Conservation (phyloP, 2,113 vertebrate genomes). For the Dolichallabes microphthalmus region DNA sequence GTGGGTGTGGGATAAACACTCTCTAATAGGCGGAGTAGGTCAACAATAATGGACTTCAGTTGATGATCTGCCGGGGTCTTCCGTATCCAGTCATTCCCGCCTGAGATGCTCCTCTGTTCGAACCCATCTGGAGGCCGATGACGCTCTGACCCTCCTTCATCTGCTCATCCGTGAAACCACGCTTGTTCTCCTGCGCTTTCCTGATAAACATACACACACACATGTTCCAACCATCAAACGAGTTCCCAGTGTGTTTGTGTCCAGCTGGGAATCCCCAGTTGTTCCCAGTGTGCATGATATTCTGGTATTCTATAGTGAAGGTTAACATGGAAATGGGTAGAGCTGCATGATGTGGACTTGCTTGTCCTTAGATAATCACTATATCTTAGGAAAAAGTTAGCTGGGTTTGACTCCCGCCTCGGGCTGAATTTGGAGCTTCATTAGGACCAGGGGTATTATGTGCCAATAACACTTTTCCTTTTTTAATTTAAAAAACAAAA, state of each 20-base stretch:
- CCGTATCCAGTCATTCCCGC: slow-evolving; percentile 93
- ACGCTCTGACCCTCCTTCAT: slow-evolving; percentile 87
- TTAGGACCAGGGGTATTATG: background rate
- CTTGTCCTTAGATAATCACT: too few relatives aligned
- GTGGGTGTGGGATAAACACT: slow-evolving; percentile 42
- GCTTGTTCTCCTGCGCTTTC: slow-evolving; percentile 90
- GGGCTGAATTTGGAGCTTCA: background rate
- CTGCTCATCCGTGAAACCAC: slow-evolving; percentile 89
- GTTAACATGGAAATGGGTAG: background rate
- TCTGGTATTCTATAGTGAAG: background rate
- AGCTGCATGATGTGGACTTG: background rate
- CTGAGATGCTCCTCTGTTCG: slow-evolving; percentile 89
- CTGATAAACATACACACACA: slow-evolving; percentile 64
- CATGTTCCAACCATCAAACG: background rate
- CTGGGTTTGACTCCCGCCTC: too few relatives aligned
- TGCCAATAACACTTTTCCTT: too few relatives aligned
- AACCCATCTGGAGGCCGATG: slow-evolving; percentile 95
- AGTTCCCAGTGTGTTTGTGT: background rate
- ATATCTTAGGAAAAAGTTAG: too few relatives aligned
- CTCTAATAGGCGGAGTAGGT: slow-evolving; percentile 33
- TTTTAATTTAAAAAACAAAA: background rate
- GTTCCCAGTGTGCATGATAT: too few relatives aligned
- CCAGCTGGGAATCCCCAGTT: too few relatives aligned
- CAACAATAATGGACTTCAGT: slow-evolving; percentile 42
- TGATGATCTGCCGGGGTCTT: slow-evolving; percentile 85